phyloP scores from a whole-genome alignment of 2,797 vertebrate genomes.

The Protonibea diacanthus region DNA sequence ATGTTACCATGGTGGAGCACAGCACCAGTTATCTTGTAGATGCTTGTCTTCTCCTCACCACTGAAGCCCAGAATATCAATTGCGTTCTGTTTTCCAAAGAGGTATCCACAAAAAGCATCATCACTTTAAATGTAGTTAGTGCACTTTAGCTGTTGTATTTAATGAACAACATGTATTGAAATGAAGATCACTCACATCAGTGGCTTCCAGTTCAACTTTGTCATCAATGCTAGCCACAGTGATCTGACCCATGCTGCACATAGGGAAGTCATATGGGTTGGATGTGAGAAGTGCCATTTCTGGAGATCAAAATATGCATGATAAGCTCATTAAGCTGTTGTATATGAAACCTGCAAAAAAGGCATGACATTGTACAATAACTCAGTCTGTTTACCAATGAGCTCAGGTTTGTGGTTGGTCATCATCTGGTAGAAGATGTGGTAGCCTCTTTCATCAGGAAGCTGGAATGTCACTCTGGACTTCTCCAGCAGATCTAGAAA shows the following conservation, averaged over 20 bases:
- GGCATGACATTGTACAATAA: no score
- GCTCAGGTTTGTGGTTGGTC: no score
- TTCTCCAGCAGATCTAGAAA: no score
- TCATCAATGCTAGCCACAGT: constrained; percentile 91
- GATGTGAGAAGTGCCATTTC: constrained; percentile 90
- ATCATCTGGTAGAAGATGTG: no score
- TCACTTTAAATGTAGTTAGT: no score
- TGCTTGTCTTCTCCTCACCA: constrained; percentile 85
- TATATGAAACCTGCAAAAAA: no score
- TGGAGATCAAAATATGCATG: constrained; percentile 49
- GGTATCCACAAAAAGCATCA: no score
- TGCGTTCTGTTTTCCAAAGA: constrained; percentile 79
- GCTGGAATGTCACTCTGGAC: no score
- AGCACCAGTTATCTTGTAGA: constrained; percentile 90
- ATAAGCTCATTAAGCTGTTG: no score
- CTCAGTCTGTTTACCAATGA: no score
- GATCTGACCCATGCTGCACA: constrained; percentile 91
- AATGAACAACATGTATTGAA: neutral
- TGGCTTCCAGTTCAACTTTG: constrained; percentile 90
- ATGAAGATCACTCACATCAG: constrained; percentile 86
- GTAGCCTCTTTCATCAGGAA: no score
- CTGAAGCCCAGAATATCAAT: constrained; percentile 90
- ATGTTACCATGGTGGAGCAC: constrained; percentile 90
- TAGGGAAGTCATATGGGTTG: constrained; percentile 91
- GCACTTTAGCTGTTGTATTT: neutral